Evolutionary conservation across 1,140 invertebrate genomes (phyloP), one percentile per base, ranked within the genome.

Genomic region (Hyposmocoma kahamanoa): DNA sequence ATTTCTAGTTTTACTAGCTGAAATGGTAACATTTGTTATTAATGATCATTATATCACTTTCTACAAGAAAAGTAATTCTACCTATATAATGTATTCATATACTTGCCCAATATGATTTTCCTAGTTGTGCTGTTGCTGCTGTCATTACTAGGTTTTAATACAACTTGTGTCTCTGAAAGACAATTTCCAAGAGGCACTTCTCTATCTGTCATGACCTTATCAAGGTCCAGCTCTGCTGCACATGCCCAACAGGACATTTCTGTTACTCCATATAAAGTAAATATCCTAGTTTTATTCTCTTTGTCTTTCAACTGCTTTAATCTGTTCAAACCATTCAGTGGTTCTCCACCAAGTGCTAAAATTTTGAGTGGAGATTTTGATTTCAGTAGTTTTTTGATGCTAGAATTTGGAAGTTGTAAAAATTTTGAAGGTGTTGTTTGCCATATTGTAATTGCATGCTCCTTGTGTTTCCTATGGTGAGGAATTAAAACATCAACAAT

Each of bases 221-320:
- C 54, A 1, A 84, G 56, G 43, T 87, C 55, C 1, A 94, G 72
- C 84, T 90, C 80, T 42, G 87, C 80, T 30, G 90, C 86, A 61
- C 90, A 91, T 1, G 94, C 91, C 95, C 94, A 96, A 73, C 93
- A 94, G 3, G 94, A 95, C 41, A 96, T 88, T 84, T 96, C 94
- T 24, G 94, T 95, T 15, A 94, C 91, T 44, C 95, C 94, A 89
- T 96, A 96, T 42, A 95, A 74, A 77, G 93, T 95, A 74, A 89
- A 94, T 44, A 95, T 79, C 67, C 66, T 84, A 11, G 90, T 91
- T 50, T 64, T 73, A 72, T 88, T 91, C 2, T 74, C 54, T 18
- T 55, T 26, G 62, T 86, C 60, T 72, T 85, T 90, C 50, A 89
- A 87, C 43, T 81, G 74, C 24, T 56, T 71, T 21, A 90, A 48